Conservation (phyloP, 2,797 vertebrate species). For the Pachyuromys duprasi region DNA sequence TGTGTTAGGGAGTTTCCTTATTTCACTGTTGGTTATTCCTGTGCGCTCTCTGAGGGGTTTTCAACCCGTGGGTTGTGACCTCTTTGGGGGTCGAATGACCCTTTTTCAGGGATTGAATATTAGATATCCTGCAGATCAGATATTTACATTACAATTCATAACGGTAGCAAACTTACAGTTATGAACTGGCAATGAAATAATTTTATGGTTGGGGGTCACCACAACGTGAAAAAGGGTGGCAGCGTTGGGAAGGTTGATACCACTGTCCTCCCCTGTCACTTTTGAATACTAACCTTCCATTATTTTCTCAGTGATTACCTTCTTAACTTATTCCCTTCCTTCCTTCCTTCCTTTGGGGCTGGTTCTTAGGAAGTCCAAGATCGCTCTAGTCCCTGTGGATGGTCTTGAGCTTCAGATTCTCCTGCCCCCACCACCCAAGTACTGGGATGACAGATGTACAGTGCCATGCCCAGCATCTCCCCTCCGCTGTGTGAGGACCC, state of each 20-base stretch:
- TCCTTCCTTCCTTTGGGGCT: background rate
- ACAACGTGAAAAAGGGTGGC: background rate
- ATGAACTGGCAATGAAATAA: background rate
- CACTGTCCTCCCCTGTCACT: background rate
- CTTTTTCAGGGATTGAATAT: background rate
- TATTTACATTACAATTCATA: background rate
- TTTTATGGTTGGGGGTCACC: background rate
- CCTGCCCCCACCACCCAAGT: background rate
- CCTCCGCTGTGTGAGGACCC: background rate
- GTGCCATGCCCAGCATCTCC: background rate
- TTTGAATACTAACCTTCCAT: background rate
- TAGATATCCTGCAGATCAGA: background rate
- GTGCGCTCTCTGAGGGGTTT: background rate
- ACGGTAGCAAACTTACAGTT: background rate
- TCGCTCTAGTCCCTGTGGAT: background rate
- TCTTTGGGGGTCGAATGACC: background rate
- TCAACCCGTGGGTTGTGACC: background rate
- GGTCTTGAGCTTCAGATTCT: background rate
- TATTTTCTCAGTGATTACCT: background rate
- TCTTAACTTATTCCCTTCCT: background rate
- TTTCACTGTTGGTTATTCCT: background rate
- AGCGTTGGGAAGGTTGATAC: background rate
- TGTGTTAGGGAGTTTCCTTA: background rate
- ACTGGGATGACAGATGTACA: background rate
- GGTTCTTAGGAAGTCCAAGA: background rate